phyloP scores from a whole-genome alignment of 2,888 invertebrate genomes.

The Plebejus melissa region DNA sequence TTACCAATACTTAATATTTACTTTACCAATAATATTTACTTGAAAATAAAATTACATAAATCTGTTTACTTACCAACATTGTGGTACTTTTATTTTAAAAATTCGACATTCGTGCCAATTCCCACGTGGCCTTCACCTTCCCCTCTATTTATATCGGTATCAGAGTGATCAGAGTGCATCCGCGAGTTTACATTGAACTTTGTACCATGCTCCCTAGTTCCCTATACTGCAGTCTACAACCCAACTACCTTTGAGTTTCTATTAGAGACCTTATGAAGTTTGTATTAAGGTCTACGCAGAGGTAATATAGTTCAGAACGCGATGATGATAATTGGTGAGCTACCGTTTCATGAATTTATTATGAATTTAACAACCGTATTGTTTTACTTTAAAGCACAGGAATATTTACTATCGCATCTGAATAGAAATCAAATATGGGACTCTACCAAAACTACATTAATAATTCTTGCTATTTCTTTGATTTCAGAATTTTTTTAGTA shows the following conservation, averaged over 20 bases:
- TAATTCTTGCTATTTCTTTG: not conserved
- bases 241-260: not conserved
- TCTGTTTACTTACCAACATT: conserved; percentile 4
- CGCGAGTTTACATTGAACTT: conserved; percentile 59
- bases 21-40: not conserved
- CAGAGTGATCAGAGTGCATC: conserved; percentile 45
- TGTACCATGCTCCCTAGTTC: conserved; percentile 48
- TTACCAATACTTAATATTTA: not conserved
- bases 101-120: conserved; percentile 40
- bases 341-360: not conserved
- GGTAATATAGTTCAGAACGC: not conserved
- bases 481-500: not conserved
- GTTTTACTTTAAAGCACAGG: not conserved
- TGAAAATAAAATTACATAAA: not conserved
- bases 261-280: not conserved
- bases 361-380: not conserved
- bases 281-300: not conserved
- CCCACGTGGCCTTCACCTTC: conserved; percentile 61
- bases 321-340: not conserved
- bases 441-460: not conserved
- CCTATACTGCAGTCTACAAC: not conserved
- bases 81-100: conserved; percentile 18
- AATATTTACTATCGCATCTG: not conserved
- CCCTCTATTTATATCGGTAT: conserved; percentile 61
- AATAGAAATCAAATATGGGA: not conserved